These are phyloP conservation scores for Leptodactylus fallax DNA, from an alignment of 2,797 vertebrate species.

Conservation along the genomic window DNA sequence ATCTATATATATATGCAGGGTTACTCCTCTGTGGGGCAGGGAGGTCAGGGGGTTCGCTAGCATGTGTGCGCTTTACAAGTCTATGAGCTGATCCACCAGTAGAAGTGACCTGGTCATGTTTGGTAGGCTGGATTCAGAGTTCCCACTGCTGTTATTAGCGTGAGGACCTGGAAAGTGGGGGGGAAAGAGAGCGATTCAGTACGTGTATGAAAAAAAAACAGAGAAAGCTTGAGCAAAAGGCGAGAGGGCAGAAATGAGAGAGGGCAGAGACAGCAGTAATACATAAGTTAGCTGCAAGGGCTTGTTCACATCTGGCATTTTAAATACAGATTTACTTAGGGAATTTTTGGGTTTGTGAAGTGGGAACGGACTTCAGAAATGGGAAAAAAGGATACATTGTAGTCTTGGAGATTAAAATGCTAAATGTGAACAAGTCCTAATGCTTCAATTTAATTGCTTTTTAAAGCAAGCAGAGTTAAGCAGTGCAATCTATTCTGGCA, in stretches of 20 bases:
- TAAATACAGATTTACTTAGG: neutral
- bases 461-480: neutral
- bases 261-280: conserved; percentile 71
- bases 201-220: conserved; percentile 67
- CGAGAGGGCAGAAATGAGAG: conserved; percentile 70
- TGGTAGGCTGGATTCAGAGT: conserved; percentile 99
- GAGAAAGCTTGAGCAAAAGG: conserved; percentile 71
- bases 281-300: neutral
- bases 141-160: conserved; percentile 99
- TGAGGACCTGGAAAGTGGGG: conserved; percentile 95
- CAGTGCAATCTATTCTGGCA: neutral
- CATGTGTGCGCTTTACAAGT: conserved; percentile 85
- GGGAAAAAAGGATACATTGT: neutral
- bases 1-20: conserved; percentile 74
- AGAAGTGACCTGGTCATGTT: conserved; percentile 99
- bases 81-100: conserved; percentile 99
- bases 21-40: conserved; percentile 74
- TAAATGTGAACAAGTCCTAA: neutral
- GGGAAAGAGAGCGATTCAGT: conserved; percentile 87
- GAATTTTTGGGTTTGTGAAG: neutral
- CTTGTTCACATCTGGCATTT: neutral
- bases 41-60: conserved; percentile 71
- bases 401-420: neutral
- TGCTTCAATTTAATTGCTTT: neutral
- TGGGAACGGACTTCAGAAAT: neutral